Base-by-base conservation (phyloP, 2,113 vertebrate species). In the Camelus dromedarius region DNA sequence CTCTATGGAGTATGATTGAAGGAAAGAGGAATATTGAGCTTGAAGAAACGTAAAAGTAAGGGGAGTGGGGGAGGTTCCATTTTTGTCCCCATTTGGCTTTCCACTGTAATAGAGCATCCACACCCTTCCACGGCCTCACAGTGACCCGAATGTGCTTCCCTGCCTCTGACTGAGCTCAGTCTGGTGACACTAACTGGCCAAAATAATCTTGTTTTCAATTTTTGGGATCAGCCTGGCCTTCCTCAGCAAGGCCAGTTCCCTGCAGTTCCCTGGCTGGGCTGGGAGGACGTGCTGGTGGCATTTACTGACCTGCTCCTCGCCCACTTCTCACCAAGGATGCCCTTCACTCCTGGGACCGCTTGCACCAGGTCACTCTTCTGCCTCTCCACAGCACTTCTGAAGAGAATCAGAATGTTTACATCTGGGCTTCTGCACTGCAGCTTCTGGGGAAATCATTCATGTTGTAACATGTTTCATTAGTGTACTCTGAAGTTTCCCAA, bases 11-110 rank as follows among this genome's bases (percentile, higher is more conserved):
- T 35, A 15, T 52, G 20, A 80, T 38, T 42, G 12, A 60, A 92
- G 52, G 60, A 32, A 79, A 69, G 32, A 64, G n/a, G 50, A 73
- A 46, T 60, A 72, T 35, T 75, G 24, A 69, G n/a, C 58, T 89
- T 92, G 8, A 84, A 85, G 22, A 32, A 89, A 69, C 58, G 77
- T 56, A 54, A 50, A 81, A 93, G 46, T 86, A 79, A 75, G 50
- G 83, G 32, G 22, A 92, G 42, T 54, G 32, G 56, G 48, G 35
- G 19, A 54, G 56, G 67, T 94, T 54, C 3, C 24, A 10, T 38
- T n/a, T 92, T 80, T 84, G 69, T 67, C 52, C 80, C 50, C 67
- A 50, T 80, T 85, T 80, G 32, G 85, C 48, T 32, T 52, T 95
- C 10, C 15, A 8, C 56, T 80, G 1, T 50, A 24, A 30, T 69